Evolutionary conservation across 1,140 invertebrate species (phyloP).

Genomic region (Apis laboriosa): DNA sequence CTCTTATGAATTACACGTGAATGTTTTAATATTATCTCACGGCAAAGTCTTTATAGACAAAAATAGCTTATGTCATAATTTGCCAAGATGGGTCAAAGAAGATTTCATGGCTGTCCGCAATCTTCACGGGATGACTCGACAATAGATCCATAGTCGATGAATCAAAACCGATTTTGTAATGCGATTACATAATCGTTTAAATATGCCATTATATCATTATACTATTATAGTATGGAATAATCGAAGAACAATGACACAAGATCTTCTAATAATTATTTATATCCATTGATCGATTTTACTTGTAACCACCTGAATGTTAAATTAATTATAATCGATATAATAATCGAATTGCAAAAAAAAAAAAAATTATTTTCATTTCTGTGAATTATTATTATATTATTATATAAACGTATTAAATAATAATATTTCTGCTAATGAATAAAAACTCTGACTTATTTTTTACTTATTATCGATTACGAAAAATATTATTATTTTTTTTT

Average conservation of each 20-base stretch:
- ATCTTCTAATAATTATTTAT: neutral
- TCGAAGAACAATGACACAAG: neutral
- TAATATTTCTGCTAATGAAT: too few relatives aligned
- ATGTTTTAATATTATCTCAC: neutral
- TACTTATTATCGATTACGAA: too few relatives aligned
- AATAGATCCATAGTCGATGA: neutral
- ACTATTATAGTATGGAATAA: neutral
- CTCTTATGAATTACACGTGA: neutral
- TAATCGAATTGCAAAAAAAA: too few relatives aligned
- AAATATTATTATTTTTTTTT: too few relatives aligned
- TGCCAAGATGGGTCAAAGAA: neutral
- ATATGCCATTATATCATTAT: neutral
- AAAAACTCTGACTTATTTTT: too few relatives aligned
- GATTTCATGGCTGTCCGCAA: too few relatives aligned
- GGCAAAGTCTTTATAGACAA: too few relatives aligned
- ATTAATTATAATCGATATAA: too few relatives aligned
- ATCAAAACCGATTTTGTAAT: neutral
- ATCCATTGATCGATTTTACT: neutral
- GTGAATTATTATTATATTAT: too few relatives aligned
- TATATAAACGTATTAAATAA: too few relatives aligned
- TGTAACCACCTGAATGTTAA: too few relatives aligned
- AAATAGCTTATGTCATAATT: neutral
- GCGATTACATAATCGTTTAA: slow-evolving; percentile 4
- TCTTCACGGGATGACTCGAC: neutral
- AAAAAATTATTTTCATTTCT: too few relatives aligned